Evolutionary conservation across 2,888 invertebrate species (phyloP), one percentile per base, ranked within the genome.

Genomic region (Spodoptera littoralis): DNA sequence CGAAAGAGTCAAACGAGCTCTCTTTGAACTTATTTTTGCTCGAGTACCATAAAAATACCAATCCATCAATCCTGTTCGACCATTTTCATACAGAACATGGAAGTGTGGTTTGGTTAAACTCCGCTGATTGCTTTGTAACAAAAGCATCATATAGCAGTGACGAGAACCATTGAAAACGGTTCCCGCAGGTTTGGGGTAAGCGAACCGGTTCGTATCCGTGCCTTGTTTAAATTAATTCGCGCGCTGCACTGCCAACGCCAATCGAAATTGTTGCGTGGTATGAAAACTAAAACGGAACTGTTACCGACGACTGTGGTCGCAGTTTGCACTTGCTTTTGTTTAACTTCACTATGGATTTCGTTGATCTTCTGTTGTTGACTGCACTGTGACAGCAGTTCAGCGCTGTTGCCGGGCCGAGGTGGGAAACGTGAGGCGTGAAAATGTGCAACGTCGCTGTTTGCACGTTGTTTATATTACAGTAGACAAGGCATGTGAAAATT

Each of bases 391-490:
- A 52, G 41, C n/a, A 54, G 22, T 54, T 54, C 42, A 45, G 45
- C 30, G 36, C 50, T 54, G 49, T 60, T 8, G 9, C 47, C 22
- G n/a, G 36, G 41, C 58, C 42, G 63, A 73, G 63, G 50, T 27
- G 73, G 63, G 53, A 50, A 48, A 69, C 71, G 60, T 69, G 71
- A 64, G 54, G 4, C 41, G 13, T 24, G 41, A 8, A 65, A 57
- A 60, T 55, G 69, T 73, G 70, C 70, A 73, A 69, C 60, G 60
- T 73, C 43, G 73, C 50, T 51, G 47, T 43, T 42, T 18, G 36
- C 13, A 50, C 68, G 52, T 60, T 61, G 53, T 62, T 61, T 66
- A 48, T 56, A 55, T 70, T 48, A 52, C 52, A 52, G 22, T 11
- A 44, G 44, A 42, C 22, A 43, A n/a, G 43, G 18, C 27, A 27